Evolutionary conservation across 2,888 invertebrate species (phyloP), one percentile per base, ranked within the genome.

Genomic region (Linhomoeus sp.): DNA sequence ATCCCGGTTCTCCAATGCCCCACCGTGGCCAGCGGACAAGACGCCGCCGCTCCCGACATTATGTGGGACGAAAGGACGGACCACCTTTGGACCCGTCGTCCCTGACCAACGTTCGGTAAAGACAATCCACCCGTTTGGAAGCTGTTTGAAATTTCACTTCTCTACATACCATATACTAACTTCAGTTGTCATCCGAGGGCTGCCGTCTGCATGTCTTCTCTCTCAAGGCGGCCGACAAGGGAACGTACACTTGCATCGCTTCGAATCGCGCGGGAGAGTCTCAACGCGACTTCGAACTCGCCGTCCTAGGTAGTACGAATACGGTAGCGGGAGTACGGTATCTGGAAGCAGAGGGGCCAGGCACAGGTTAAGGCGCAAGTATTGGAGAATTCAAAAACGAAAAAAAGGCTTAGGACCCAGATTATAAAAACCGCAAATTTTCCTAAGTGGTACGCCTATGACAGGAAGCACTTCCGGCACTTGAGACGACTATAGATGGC

Each of bases 261-360:
- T 72, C 72, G 17, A 79, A 78, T 65, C 71, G 73, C 52, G 76
- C 75, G 1, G 79, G 79, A 7, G 71, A 73, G 38, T 71, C 73
- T 0, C 74, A 76, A 49, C 65, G 73, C 17, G 64, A 68, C n/a
- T 77, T 73, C 59, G 65, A 70, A 50, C 70, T 78, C 3, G 66
- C 69, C 22, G 67, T 78, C n/a, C 58, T 62, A 45, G 63, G 63
- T 63, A 63, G 52, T 60, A 52, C 48, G 15, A 33, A 9, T 12
- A 15, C n/a, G n/a, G n/a, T n/a, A n/a, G n/a, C n/a, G n/a, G n/a
- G n/a, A n/a, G n/a, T n/a, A n/a, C n/a, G n/a, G n/a, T n/a, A n/a
- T n/a, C n/a, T n/a, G n/a, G n/a, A n/a, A n/a, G n/a, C n/a, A n/a
- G n/a, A n/a, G n/a, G n/a, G n/a, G n/a, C n/a, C n/a, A n/a, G n/a